Evolutionary conservation across 1,140 invertebrate species (phyloP).

Genomic region (roundworm (Caenorhabditis elegans)): WBcel235 BX284603.4:9449501-9450000

Average conservation of each 20-base stretch:
- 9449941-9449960: too few species aligned
- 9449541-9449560: too few species aligned
- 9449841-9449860: conserved; percentile 9
- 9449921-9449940: neutral
- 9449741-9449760: neutral
- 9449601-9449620: conserved; percentile 90
- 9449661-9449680: conserved; percentile 70
- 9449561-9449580: conserved; percentile 30
- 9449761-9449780: neutral
- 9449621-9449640: conserved; percentile 88
- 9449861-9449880: conserved; percentile 9
- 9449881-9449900: too few species aligned
- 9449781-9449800: neutral
- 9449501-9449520: too few species aligned
- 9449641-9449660: conserved; percentile 85
- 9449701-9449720: too few species aligned
- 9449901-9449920: neutral
- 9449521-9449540: too few species aligned
- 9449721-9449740: neutral
- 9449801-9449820: conserved; percentile 18
- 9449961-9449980: neutral
- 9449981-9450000: neutral
- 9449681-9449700: too few species aligned
- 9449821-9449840: neutral
- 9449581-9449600: conserved; percentile 73